Base-by-base conservation (phyloP, 2,888 invertebrate genomes). In the Aphidius colemani region DNA sequence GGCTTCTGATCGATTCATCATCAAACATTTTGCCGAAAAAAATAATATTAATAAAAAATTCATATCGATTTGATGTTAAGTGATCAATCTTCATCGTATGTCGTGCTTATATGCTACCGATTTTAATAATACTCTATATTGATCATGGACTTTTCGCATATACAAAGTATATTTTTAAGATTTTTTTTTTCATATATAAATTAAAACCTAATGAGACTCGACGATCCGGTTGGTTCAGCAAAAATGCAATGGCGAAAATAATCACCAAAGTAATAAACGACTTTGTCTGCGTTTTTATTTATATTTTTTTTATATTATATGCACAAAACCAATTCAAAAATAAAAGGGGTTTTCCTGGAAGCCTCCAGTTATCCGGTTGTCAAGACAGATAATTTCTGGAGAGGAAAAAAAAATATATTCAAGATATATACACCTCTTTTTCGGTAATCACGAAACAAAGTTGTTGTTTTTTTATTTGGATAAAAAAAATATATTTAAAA, bases 371-470 rank as follows among this genome's bases (percentile, higher is more conserved):
- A 69, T 64, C 65, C 69, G 71, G 70, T 75, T 71, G 73, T 73
- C 74, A 69, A 67, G 67, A 66, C 66, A 71, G 75, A 76, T 76
- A 76, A 76, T 76, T 75, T 75, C 72, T 65, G 64, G 67, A 66
- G 67, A 66, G 68, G 68, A 30, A 30, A 13, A 43, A 41, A 53
- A 53, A n/a, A 53, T 9, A 41, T 1, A 45, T 8, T 8, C 6
- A 44, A 59, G 67, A 68, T 66, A 67, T 57, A 55, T 65, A 50
- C 60, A 58, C 66, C 62, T 61, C 56, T 55, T 51, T 61, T 64
- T 50, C 55, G 64, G 44, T 53, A 61, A 57, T 53, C 30, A 30
- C 5, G 0, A 30, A 30, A 30, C 30, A 30, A 30, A 30, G 30
- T 30, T 30, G 30, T 30, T 30, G n/a, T 30, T 30, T 30, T 30